Percentiles rank a stretch among this genome's conserved stretches.
Conservation (phyloP, 2,113 vertebrate species). For the Tragulus kanchil region DNA sequence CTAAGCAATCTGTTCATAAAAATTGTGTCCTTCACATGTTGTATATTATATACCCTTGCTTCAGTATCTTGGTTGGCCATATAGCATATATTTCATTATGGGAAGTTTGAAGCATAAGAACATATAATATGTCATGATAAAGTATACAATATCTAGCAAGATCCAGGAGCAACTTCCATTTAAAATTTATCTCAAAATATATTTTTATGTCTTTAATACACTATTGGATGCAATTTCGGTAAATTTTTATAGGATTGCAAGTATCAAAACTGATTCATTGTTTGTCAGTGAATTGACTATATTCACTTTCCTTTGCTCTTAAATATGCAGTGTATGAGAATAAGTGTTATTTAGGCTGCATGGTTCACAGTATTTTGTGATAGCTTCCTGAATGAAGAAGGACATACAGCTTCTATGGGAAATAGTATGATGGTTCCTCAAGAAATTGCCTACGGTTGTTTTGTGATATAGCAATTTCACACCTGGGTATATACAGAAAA, state of each 20-base stretch:
- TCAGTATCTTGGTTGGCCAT: not conserved
- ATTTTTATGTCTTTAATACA: not conserved
- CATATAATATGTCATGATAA: not conserved
- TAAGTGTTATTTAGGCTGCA: not conserved
- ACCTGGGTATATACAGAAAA: not conserved
- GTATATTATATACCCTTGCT: not conserved
- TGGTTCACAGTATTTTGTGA: not conserved
- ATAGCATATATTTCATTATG: not conserved
- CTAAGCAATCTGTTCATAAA: not conserved
- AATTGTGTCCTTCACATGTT: not conserved
- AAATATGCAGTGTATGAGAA: not conserved
- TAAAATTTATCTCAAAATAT: not conserved
- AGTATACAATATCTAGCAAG: not conserved
- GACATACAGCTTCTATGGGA: not conserved
- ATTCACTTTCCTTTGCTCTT: conserved; percentile 26
- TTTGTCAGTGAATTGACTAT: conserved; percentile 14
- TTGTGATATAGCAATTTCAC: not conserved
- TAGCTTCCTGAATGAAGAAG: not conserved
- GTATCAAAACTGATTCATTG: conserved; percentile 58
- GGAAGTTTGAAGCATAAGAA: not conserved
- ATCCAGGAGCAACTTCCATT: not conserved
- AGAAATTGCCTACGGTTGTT: not conserved
- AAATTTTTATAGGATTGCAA: conserved; percentile 36
- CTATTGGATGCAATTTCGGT: not conserved
- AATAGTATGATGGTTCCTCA: not conserved